Base-by-base conservation (phyloP, 2,888 invertebrate species). In the Anarsia innoxiella region DNA sequence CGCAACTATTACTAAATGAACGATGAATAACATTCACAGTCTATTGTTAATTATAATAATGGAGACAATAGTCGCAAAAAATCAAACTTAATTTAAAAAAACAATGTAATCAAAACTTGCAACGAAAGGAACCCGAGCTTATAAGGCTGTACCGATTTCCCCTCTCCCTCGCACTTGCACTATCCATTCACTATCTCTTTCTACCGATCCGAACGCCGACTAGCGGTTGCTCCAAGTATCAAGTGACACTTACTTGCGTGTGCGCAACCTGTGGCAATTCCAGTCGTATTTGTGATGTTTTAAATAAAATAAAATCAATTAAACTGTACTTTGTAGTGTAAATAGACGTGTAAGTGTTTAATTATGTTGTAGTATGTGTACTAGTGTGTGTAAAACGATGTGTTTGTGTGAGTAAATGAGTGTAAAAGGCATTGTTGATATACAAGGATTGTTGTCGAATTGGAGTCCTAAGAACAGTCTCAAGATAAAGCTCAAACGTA, bases 401-500 rank as follows among this genome's bases (percentile, higher is more conserved):
- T 59, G 69, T 67, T 67, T 66, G 66, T 73, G 73, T 75, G 55
- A 77, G 69, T 82, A 83, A 80, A 83, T 83, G 83, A 79, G 73
- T 70, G 77, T 80, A 45, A 68, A 75, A 26, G 73, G 79, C 55
- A 62, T 75, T 68, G 76, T 75, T 56, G 79, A 76, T 55, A 76
- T 74, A 63, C 35, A 35, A 27, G 80, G 82, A 68, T 71, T 83
- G 59, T 80, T 82, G 66, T 73, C 74, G 48, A 74, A 74, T 62
- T 84, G 83, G 83, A 82, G 75, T 60, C 82, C 83, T 31, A 83
- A 80, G 66, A 78, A 74, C 64, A 80, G 65, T 60, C 70, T 84
- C 76, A 84, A 83, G 68, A 82, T 84, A 76, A 84, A 83, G 65
- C 75, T 84, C 36, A 84, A 84, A 75, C 83, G 83, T 84, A 75